Evolutionary conservation across 2,797 vertebrate species (phyloP), one percentile per base, ranked within the genome.

Genomic region (Holocentrus rufus): DNA sequence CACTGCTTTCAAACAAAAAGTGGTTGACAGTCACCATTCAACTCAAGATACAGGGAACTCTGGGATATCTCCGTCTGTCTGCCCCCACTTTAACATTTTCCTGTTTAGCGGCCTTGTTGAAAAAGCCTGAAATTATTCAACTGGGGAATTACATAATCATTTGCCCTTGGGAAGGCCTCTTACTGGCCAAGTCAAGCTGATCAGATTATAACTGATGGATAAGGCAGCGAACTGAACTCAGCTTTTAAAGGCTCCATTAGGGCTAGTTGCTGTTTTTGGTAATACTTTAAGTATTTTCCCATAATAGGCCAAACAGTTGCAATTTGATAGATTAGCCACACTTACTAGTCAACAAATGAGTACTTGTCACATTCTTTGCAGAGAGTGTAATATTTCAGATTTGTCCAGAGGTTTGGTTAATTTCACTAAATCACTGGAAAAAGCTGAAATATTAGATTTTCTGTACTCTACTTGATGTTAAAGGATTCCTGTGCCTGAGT

Each of bases 101-200:
- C 65, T 82, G 54, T 87, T 73, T 65, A 69, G 66, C 60, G 69
- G 65, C 68, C 22, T 80, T 74, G 17, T 72, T 71, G 22, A 65
- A 79, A 73, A 66, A 75, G 7, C 42, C 36, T 47, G 56, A 66
- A 81, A 83, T 76, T 47, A 68, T 66, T 88, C 67, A 70, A 55
- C 79, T 2, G 10, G 69, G 73, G 71, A 71, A 74, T 91, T 90
- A 69, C 76, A 79, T 88, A 90, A 90, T 63, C 5, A 22, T 76
- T 71, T 81, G 58, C 73, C 77, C 82, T 49, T 80, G 63, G n/a
- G 67, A 65, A 82, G 85, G 67, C 76, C 80, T 80, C 74, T 84
- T 31, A 53, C 74, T 78, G 65, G 69, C 68, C 82, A 53, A 54
- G 80, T 74, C 69, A 79, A 81, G 54, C 71, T 60, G 72, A 81